Evolutionary conservation across 2,113 vertebrate species (phyloP).

Genomic region (Tringa solitaria): DNA sequence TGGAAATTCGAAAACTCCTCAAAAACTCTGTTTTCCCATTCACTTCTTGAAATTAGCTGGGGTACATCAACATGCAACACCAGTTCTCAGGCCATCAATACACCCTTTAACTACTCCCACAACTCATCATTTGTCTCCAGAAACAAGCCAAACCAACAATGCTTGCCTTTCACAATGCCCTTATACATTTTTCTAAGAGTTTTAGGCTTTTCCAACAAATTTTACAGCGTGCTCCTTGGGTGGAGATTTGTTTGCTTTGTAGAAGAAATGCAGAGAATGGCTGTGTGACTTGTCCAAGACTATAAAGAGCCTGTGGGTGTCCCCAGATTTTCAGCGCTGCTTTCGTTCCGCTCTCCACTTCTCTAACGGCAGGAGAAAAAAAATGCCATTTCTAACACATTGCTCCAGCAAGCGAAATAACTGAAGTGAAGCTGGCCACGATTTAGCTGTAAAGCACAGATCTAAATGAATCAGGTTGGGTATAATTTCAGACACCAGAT

Average conservation of each 20-base stretch:
- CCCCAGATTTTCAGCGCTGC: neutral
- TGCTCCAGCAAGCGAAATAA: neutral
- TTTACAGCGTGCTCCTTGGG: neutral
- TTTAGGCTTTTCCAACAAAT: neutral
- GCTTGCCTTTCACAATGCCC: neutral
- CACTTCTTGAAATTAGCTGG: neutral
- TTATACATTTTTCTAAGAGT: neutral
- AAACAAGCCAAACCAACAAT: neutral
- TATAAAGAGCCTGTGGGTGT: neutral
- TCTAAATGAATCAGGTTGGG: neutral
- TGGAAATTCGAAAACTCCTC: neutral
- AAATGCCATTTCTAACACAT: neutral
- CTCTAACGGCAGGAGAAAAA: neutral
- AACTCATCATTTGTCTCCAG: neutral
- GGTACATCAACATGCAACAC: neutral
- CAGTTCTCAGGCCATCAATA: fast-evolving
- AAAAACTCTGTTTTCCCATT: neutral
- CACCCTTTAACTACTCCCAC: neutral
- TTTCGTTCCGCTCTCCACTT: neutral
- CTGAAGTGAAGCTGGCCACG: neutral
- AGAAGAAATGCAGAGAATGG: neutral
- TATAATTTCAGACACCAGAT: neutral
- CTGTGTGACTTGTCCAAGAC: neutral
- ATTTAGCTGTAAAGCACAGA: neutral
- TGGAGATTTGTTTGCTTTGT: neutral